Conservation (phyloP, 2,113 vertebrate genomes). For the Passer montanus region DNA sequence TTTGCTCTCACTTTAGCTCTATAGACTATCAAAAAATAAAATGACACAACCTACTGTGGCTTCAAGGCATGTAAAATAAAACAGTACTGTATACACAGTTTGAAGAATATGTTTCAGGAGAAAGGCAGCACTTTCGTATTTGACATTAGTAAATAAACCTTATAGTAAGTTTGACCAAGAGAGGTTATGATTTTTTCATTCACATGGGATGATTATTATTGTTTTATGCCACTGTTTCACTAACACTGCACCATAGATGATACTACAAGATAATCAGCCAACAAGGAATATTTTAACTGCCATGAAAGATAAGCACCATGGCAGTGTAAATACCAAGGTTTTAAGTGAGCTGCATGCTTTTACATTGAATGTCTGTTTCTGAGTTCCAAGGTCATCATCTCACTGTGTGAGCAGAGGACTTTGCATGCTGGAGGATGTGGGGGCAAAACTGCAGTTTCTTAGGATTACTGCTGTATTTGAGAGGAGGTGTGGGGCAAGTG, state of each 20-base stretch:
- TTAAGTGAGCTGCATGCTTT: not conserved
- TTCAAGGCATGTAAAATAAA: slow-evolving; percentile 4
- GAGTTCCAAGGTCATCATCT: not conserved
- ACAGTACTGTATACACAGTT: not conserved
- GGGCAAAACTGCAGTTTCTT: not conserved
- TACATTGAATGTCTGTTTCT: not conserved
- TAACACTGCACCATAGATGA: not conserved
- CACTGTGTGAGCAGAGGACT: not conserved
- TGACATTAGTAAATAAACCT: not conserved
- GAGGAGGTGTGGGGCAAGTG: not conserved
- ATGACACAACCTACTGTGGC: not conserved
- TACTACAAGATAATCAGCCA: not conserved
- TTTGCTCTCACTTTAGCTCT: not conserved
- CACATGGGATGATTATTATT: not conserved
- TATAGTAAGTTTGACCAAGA: not conserved
- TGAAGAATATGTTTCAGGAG: not conserved
- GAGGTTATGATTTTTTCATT: not conserved
- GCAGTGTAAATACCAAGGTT: not conserved
- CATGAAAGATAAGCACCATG: not conserved
- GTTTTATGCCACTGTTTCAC: not conserved
- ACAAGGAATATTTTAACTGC: not conserved
- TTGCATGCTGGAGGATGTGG: not conserved
- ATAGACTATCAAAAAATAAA: not conserved
- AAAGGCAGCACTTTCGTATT: not conserved
- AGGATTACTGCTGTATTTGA: not conserved